These are phyloP conservation scores for Globicephala melas DNA, from an alignment of 2,113 vertebrate genomes.

Conservation along the genomic window DNA sequence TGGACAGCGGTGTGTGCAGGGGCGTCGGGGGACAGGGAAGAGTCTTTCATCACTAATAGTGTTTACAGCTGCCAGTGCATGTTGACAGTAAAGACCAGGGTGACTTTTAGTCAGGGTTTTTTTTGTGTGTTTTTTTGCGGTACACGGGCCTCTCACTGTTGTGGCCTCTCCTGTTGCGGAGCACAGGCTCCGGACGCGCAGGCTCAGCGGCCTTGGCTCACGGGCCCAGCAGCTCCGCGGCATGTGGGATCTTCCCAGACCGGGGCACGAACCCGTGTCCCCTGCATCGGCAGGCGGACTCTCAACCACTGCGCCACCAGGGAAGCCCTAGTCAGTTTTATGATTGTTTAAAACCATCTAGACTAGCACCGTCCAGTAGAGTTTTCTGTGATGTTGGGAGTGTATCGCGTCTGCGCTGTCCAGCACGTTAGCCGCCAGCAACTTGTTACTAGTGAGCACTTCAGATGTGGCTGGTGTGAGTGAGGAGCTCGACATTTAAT, in stretches of 20 bases:
- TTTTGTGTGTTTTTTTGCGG: too few relatives aligned
- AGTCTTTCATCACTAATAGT: background rate
- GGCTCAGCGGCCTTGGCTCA: too few relatives aligned
- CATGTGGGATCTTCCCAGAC: too few relatives aligned
- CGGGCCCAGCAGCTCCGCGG: too few relatives aligned
- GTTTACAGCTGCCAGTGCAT: background rate
- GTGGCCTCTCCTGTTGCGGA: too few relatives aligned
- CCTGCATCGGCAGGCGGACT: too few relatives aligned
- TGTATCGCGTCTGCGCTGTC: background rate
- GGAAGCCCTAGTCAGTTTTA: background rate
- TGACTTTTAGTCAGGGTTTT: background rate
- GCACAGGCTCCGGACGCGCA: too few relatives aligned
- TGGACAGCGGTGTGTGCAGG: background rate
- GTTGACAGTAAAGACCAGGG: background rate
- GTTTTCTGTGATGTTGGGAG: background rate
- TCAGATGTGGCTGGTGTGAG: background rate
- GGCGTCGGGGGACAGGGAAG: background rate
- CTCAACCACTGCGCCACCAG: too few relatives aligned
- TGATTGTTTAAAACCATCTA: constrained; percentile 21
- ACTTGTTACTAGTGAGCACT: background rate
- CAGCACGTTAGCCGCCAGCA: background rate
- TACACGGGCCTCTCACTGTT: too few relatives aligned
- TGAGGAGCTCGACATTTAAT: background rate
- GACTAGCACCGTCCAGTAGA: background rate
- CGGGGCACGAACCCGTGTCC: too few relatives aligned